Percentiles rank a stretch among this genome's conserved stretches.
Evolutionary conservation across 1,140 invertebrate species (phyloP).

Genomic region (Drosophila triauraria): DNA sequence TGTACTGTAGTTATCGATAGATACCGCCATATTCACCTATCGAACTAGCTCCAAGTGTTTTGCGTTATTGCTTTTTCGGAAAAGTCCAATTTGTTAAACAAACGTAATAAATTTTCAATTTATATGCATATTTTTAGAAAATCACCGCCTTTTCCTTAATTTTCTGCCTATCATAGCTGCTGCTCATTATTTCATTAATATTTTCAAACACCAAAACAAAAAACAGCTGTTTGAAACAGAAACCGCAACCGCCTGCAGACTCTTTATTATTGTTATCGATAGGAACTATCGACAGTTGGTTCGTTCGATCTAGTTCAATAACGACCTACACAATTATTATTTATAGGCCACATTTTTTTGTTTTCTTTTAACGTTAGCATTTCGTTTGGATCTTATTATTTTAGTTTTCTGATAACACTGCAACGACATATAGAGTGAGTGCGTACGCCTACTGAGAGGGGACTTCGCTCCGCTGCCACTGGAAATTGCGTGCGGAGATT

Average conservation of each 20-base stretch:
- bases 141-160: no score
- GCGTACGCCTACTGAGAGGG: neutral
- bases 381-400: constrained; percentile 30
- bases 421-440: constrained; percentile 50
- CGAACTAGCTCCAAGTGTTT: neutral
- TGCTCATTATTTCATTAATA: neutral
- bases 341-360: constrained; percentile 70
- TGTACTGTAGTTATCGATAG: neutral
- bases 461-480: neutral
- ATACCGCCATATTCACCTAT: neutral
- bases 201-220: neutral
- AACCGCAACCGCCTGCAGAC: neutral
- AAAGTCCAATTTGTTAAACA: neutral
- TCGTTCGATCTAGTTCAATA: constrained; percentile 4
- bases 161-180: no score
- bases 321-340: constrained; percentile 40
- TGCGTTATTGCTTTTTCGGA: neutral
- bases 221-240: neutral
- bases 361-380: constrained; percentile 70
- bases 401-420: constrained; percentile 18
- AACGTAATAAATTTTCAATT: neutral
- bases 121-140: no score
- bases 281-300: neutral
- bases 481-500: neutral
- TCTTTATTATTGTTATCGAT: constrained; percentile 17